A percentile compares a stretch with the other conserved stretches of the same genome.
Conservation (phyloP, 2,888 invertebrate species). For the Tubiluchus corallicola region DNA sequence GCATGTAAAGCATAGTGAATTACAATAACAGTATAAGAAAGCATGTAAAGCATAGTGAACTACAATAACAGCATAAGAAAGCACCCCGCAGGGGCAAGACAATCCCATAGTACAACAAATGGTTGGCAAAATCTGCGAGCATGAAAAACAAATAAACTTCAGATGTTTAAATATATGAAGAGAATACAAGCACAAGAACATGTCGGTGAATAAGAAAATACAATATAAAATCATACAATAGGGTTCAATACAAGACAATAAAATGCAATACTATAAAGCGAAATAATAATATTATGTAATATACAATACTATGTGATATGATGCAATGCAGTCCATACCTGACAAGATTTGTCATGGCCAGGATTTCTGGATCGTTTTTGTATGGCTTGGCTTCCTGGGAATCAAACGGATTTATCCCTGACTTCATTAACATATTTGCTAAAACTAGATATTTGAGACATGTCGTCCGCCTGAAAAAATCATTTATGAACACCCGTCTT, state of each 20-base stretch:
- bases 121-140: too few species aligned
- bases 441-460: conserved; percentile 93
- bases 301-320: conserved; percentile 11
- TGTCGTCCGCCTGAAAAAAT: conserved; percentile 48
- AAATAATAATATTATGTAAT: conserved; percentile 15
- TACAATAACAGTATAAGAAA: too few species aligned
- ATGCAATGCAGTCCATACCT: conserved; percentile 22
- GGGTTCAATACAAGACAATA: conserved; percentile 1
- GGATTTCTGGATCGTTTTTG: conserved; percentile 95
- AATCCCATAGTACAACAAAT: too few species aligned
- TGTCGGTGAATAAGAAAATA: background rate
- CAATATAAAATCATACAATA: conserved; percentile 7
- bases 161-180: too few species aligned
- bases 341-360: conserved; percentile 97
- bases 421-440: conserved; percentile 92
- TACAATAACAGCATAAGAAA: too few species aligned
- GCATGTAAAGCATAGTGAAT: too few species aligned
- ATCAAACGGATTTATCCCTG: conserved; percentile 97
- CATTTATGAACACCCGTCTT: too few species aligned
- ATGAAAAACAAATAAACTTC: too few species aligned
- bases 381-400: conserved; percentile 99
- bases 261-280: too few species aligned
- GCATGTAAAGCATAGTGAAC: too few species aligned
- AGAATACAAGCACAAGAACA: too few species aligned
- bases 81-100: too few species aligned